These are phyloP conservation scores for Myanophis thanlyinensis DNA, from an alignment of 2,113 vertebrate species.

Conservation along the genomic window DNA sequence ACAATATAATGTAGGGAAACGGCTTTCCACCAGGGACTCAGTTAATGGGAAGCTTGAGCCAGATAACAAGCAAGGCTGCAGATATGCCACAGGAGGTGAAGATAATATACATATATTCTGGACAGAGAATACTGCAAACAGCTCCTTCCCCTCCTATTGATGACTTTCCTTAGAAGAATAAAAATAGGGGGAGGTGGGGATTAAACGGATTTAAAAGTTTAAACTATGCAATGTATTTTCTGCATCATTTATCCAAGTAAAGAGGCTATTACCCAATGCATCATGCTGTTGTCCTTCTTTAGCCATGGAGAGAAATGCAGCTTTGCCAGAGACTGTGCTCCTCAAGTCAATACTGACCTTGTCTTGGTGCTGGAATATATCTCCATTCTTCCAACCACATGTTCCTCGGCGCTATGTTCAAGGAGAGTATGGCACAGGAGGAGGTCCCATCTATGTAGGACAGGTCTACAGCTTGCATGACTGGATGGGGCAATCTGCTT, in stretches of 20 bases:
- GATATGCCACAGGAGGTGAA: slow-evolving; percentile 69
- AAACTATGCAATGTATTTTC: slow-evolving; percentile 36
- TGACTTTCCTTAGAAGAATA: slow-evolving; percentile 38
- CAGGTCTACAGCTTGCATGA: too few species aligned
- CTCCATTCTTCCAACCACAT: background rate
- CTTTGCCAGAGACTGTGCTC: background rate
- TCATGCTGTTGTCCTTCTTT: slow-evolving; percentile 31
- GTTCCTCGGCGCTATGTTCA: background rate
- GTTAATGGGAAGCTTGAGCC: slow-evolving; percentile 78
- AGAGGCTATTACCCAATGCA: slow-evolving; percentile 23
- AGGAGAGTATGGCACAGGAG: background rate
- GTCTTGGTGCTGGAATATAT: background rate
- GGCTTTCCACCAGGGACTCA: slow-evolving; percentile 77
- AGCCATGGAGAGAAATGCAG: slow-evolving; percentile 26
- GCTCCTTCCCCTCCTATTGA: slow-evolving; percentile 57
- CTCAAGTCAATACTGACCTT: background rate
- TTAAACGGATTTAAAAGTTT: slow-evolving; percentile 44
- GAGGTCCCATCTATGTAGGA: background rate
- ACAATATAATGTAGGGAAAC: slow-evolving; percentile 80
- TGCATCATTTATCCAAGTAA: slow-evolving; percentile 17
- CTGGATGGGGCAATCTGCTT: too few species aligned
- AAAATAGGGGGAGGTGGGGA: slow-evolving; percentile 3
- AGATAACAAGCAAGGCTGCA: slow-evolving; percentile 71
- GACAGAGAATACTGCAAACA: slow-evolving; percentile 52
- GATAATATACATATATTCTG: slow-evolving; percentile 64